A percentile compares a stretch with the other conserved stretches of the same genome.
These are phyloP conservation scores for Papilio demoleus DNA, from an alignment of 2,888 invertebrate genomes.

Conservation along the genomic window DNA sequence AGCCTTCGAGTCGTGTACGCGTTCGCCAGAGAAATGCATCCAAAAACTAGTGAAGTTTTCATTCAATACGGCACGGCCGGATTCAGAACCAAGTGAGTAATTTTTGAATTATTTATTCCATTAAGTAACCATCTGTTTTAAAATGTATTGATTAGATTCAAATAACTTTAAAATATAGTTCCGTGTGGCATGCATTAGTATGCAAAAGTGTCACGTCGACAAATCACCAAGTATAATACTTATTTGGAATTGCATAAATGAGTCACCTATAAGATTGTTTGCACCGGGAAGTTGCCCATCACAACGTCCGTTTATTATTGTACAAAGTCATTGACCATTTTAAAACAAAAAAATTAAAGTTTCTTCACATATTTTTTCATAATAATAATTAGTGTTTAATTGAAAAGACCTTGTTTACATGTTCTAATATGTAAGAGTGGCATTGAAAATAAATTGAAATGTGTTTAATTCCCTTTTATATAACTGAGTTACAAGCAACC, in stretches of 20 bases:
- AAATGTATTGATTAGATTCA: slow-evolving; percentile 49
- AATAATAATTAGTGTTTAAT: slow-evolving; percentile 23
- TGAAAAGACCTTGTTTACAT: slow-evolving; percentile 44
- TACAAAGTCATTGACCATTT: slow-evolving; percentile 70
- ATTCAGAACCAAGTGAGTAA: slow-evolving; percentile 90
- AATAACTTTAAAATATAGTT: slow-evolving; percentile 41
- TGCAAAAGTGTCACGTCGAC: slow-evolving; percentile 51
- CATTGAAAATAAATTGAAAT: slow-evolving; percentile 45
- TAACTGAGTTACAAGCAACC: slow-evolving; percentile 35
- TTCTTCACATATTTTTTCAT: slow-evolving; percentile 46
- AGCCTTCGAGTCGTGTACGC: slow-evolving; percentile 88
- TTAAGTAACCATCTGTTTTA: slow-evolving; percentile 49
- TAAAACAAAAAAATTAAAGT: slow-evolving; percentile 60
- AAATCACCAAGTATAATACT: slow-evolving; percentile 47
- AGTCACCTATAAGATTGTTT: slow-evolving; percentile 71
- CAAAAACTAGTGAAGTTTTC: slow-evolving; percentile 85
- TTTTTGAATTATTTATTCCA: slow-evolving; percentile 50
- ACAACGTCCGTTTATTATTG: slow-evolving; percentile 58
- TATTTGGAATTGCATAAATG: slow-evolving; percentile 56
- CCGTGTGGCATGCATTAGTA: slow-evolving; percentile 22
- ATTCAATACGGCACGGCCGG: slow-evolving; percentile 94
- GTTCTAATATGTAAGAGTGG: slow-evolving; percentile 41
- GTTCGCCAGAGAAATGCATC: slow-evolving; percentile 91
- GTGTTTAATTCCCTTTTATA: slow-evolving; percentile 38
- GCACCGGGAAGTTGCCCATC: slow-evolving; percentile 73